Evolutionary conservation across 2,797 vertebrate genomes (phyloP).

Genomic region (Alosa sapidissima): DNA sequence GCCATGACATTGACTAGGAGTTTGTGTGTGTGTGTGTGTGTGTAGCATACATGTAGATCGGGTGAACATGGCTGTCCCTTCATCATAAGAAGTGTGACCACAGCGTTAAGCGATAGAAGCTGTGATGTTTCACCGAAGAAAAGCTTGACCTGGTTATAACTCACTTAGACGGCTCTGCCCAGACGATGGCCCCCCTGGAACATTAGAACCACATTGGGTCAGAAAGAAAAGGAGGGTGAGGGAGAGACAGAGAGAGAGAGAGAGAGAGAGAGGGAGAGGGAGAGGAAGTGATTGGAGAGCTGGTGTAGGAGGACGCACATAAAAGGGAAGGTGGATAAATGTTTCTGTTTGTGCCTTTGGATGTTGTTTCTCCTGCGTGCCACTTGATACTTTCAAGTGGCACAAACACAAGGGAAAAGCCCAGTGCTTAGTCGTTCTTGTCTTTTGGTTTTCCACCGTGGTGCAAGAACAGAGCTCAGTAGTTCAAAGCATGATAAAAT

Average conservation of each 20-base stretch:
- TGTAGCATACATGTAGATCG: neutral
- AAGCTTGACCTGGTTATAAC: constrained; percentile 37
- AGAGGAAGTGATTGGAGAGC: neutral
- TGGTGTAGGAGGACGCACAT: neutral
- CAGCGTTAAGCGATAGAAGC: constrained; percentile 11
- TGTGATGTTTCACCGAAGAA: constrained; percentile 5
- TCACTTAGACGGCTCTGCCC: constrained; percentile 31
- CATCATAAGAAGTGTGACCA: neutral
- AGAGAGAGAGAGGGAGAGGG: neutral
- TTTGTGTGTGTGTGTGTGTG: neutral
- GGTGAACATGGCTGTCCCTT: constrained; percentile 9
- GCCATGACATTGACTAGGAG: neutral
- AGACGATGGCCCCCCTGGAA: constrained; percentile 34
- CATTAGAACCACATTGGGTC: constrained; percentile 53
- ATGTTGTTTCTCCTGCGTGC: neutral
- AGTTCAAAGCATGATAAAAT: neutral
- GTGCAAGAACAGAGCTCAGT: neutral
- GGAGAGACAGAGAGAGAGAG: neutral
- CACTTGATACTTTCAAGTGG: neutral
- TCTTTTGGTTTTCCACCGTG: neutral
- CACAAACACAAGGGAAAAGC: neutral
- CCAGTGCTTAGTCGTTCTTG: neutral
- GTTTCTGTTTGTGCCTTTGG: neutral
- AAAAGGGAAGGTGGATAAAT: neutral
- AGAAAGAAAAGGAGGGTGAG: neutral